Conservation (phyloP, 2,888 invertebrate genomes). For the Salticus scenicus region DNA sequence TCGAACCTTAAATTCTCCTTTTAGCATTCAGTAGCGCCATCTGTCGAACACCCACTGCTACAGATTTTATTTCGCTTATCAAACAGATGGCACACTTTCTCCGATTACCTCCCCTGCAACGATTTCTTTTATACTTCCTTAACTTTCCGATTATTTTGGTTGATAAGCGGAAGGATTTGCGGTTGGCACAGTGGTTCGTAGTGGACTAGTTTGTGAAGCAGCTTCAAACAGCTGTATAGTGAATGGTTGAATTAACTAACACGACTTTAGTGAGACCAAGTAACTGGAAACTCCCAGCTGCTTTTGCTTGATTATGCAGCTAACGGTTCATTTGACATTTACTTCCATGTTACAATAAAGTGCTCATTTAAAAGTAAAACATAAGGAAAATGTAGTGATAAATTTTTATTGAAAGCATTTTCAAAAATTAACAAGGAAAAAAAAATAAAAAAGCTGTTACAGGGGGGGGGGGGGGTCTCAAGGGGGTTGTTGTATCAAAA, state of each 20-base stretch:
- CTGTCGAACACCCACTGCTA: neutral
- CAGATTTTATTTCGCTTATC: neutral
- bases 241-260: constrained; percentile 7
- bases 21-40: neutral
- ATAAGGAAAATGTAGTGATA: no score
- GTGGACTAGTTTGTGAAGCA: neutral
- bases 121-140: constrained; percentile 4
- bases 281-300: neutral
- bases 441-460: no score
- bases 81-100: constrained; percentile 11
- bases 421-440: no score
- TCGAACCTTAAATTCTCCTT: neutral
- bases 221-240: neutral
- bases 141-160: neutral
- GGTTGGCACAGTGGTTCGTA: constrained; percentile 4
- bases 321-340: neutral
- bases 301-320: neutral
- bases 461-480: no score
- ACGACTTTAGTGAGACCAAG: neutral
- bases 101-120: neutral
- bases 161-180: constrained; percentile 17
- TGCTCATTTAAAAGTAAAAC: no score
- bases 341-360: neutral
- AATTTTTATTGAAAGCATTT: no score
- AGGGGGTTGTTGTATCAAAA: no score